Evolutionary conservation across 53 echinoderm and acorn worm species (phyloP).

Genomic region (Antedon mediterranea): DNA sequence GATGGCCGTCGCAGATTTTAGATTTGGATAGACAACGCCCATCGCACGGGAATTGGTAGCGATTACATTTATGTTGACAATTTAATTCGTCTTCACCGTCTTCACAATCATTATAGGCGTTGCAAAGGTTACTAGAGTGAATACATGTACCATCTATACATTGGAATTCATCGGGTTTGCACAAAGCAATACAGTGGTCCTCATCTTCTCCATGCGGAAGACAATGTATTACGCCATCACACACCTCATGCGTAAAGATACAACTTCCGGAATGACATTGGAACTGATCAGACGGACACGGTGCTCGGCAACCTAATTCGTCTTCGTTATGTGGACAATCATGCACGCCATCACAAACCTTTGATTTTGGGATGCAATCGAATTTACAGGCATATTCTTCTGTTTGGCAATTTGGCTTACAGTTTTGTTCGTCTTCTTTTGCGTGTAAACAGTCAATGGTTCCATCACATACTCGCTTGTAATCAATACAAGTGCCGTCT

Average conservation of each 20-base stretch:
- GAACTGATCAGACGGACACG: not conserved
- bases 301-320: not conserved
- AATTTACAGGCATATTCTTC: not conserved
- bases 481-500: not conserved
- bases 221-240: not conserved
- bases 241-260: not conserved
- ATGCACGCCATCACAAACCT: not conserved
- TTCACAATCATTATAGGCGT: not conserved
- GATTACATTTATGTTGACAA: not conserved
- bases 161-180: not conserved
- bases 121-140: not conserved
- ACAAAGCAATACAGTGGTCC: not conserved
- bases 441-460: not conserved
- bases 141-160: not conserved
- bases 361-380: not conserved
- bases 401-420: not conserved
- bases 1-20: not conserved
- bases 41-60: not conserved
- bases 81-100: not conserved
- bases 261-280: not conserved
- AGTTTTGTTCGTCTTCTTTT: not conserved
- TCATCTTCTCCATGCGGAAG: not conserved
- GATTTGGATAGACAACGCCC: not conserved
- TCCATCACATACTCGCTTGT: not conserved
- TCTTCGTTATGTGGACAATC: not conserved